Percentiles rank a stretch among this genome's conserved stretches.
phyloP scores from a whole-genome alignment of 2,797 vertebrate species.

The Micropoecilia bifurca region DNA sequence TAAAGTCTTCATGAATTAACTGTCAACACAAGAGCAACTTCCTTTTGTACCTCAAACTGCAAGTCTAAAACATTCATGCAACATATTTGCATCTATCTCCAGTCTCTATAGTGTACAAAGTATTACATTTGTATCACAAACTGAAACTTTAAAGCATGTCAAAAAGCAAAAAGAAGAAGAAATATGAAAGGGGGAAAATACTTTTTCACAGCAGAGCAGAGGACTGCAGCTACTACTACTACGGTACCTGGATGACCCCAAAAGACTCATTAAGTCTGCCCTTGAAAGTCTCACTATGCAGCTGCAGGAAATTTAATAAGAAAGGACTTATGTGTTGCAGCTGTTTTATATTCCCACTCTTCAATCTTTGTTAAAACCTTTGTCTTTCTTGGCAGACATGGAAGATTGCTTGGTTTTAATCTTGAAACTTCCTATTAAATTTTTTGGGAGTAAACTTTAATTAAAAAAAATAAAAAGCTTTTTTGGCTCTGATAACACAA shows the following conservation, averaged over 20 bases:
- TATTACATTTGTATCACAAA: neutral
- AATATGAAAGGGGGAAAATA: neutral
- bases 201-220: neutral
- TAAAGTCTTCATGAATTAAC: neutral
- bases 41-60: no score
- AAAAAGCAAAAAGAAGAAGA: neutral
- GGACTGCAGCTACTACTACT: neutral
- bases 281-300: conserved; percentile 25
- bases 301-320: conserved; percentile 34
- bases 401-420: conserved; percentile 16
- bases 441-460: conserved; percentile 8
- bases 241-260: conserved; percentile 5
- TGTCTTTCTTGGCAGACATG: conserved; percentile 17
- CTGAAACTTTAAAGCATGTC: neutral
- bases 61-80: no score
- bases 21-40: no score
- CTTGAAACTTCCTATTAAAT: conserved; percentile 15
- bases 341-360: conserved; percentile 35
- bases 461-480: neutral
- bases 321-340: conserved; percentile 20
- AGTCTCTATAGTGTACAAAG: neutral
- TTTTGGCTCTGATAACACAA: conserved; percentile 7
- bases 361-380: conserved; percentile 13
- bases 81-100: neutral
- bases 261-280: conserved; percentile 12